These are phyloP conservation scores for Orientallactaga sibirica DNA, from an alignment of 2,797 vertebrate species.

Conservation along the genomic window DNA sequence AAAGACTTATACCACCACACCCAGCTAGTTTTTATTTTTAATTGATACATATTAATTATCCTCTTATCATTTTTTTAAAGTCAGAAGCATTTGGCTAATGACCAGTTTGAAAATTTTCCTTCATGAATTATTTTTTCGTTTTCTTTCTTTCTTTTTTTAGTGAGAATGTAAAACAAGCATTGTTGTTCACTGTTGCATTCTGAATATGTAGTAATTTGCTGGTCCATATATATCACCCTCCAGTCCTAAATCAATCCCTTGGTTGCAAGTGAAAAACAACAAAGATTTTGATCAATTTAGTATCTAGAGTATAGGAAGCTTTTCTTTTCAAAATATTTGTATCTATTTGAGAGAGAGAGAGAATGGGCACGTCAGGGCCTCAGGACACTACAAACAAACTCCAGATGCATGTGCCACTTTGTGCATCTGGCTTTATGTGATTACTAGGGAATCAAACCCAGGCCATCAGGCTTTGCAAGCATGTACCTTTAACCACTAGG, in stretches of 20 bases:
- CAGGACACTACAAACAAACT: too few species aligned
- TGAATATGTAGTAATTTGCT: conserved; percentile 55
- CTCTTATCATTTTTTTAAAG: conserved; percentile 10
- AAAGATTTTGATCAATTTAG: conserved; percentile 26
- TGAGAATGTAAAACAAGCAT: conserved; percentile 43
- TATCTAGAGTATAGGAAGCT: background rate
- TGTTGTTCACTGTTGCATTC: conserved; percentile 35
- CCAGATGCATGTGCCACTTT: too few species aligned
- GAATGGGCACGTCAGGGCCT: too few species aligned
- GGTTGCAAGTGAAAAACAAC: conserved; percentile 42
- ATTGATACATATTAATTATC: background rate
- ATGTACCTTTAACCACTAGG: too few species aligned
- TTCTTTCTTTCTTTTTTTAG: background rate
- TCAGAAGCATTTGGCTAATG: conserved; percentile 52
- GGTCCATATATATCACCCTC: conserved; percentile 25
- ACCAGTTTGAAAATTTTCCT: conserved; percentile 14
- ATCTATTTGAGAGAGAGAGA: too few species aligned
- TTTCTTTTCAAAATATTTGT: too few species aligned
- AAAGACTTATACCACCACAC: too few species aligned
- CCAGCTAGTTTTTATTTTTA: background rate
- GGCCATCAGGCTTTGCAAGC: too few species aligned
- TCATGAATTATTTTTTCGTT: background rate
- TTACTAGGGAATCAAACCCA: too few species aligned
- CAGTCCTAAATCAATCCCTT: conserved; percentile 42
- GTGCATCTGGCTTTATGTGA: too few species aligned